phyloP scores from a whole-genome alignment of 2,888 invertebrate genomes.

The Cerastoderma edule region DNA sequence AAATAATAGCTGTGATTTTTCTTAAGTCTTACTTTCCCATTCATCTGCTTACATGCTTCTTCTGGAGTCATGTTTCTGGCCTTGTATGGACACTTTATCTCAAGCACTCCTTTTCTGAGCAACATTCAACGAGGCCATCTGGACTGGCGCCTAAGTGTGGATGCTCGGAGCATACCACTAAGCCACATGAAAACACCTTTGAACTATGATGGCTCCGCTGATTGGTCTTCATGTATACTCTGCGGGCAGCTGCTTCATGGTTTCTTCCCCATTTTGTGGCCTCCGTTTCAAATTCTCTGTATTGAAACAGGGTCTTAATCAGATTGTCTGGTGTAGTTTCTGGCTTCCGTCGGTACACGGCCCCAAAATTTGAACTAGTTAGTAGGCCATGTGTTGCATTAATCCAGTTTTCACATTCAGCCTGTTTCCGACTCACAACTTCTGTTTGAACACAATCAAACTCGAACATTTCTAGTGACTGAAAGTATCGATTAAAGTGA shows the following conservation, averaged over 20 bases:
- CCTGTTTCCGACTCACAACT: conserved; percentile 28
- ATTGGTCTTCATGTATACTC: background rate
- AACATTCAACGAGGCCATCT: conserved; percentile 40
- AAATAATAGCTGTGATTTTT: conserved; percentile 33
- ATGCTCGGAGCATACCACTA: conserved; percentile 12
- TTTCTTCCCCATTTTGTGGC: conserved; percentile 27
- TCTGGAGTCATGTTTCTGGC: background rate
- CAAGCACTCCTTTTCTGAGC: conserved; percentile 10
- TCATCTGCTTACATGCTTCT: conserved; percentile 6
- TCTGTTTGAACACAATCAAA: conserved; percentile 21
- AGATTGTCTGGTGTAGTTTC: conserved; percentile 22
- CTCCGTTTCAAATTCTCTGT: conserved; percentile 14
- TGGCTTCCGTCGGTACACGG: conserved; percentile 5
- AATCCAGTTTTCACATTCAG: conserved; percentile 24
- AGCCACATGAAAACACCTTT: conserved; percentile 16
- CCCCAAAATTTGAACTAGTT: conserved; percentile 43
- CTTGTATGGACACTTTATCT: conserved; percentile 47
- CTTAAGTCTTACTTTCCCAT: conserved; percentile 19
- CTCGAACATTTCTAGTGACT: background rate
- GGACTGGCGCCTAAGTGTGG: conserved; percentile 42
- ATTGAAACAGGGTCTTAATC: conserved; percentile 20
- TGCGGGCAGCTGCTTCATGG: conserved; percentile 45
- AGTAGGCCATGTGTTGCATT: conserved; percentile 4
- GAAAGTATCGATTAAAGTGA: background rate
- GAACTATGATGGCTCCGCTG: background rate